Evolutionary conservation across 2,797 vertebrate genomes (phyloP).

Genomic region (Salmo trutta): DNA sequence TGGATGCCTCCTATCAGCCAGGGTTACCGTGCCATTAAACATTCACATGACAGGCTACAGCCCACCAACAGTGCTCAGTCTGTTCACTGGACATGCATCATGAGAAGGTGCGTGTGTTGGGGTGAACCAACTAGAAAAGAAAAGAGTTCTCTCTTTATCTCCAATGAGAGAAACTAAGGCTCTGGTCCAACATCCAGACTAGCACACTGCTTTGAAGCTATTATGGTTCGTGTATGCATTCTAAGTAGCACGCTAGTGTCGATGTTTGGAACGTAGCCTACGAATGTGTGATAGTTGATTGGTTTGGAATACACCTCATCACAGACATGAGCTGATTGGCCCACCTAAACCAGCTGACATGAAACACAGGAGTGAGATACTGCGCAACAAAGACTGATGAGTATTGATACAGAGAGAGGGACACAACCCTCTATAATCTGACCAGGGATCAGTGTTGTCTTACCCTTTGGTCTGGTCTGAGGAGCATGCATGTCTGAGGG

Average conservation of each 20-base stretch:
- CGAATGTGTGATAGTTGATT: neutral
- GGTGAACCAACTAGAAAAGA: neutral
- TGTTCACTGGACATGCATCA: neutral
- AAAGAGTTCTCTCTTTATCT: neutral
- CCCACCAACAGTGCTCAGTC: neutral
- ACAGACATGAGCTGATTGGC: neutral
- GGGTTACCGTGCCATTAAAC: neutral
- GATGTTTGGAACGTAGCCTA: neutral
- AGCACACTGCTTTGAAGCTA: too few species aligned
- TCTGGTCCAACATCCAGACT: neutral
- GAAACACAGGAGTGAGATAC: neutral
- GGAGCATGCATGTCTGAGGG: slow-evolving; percentile 57
- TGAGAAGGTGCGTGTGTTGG: neutral
- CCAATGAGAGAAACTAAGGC: slow-evolving; percentile 1
- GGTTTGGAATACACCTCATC: neutral
- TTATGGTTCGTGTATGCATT: neutral
- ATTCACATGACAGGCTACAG: neutral
- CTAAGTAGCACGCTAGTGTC: neutral
- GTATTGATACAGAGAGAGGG: slow-evolving; percentile 28
- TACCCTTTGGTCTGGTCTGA: slow-evolving; percentile 28
- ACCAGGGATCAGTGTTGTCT: slow-evolving; percentile 34
- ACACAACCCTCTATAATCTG: slow-evolving; percentile 21
- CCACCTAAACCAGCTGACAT: neutral
- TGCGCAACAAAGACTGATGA: slow-evolving; percentile 31
- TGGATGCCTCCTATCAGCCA: slow-evolving; percentile 20